These are phyloP conservation scores for Itoplectis maculator DNA, from an alignment of 2,888 invertebrate genomes.

Conservation along the genomic window DNA sequence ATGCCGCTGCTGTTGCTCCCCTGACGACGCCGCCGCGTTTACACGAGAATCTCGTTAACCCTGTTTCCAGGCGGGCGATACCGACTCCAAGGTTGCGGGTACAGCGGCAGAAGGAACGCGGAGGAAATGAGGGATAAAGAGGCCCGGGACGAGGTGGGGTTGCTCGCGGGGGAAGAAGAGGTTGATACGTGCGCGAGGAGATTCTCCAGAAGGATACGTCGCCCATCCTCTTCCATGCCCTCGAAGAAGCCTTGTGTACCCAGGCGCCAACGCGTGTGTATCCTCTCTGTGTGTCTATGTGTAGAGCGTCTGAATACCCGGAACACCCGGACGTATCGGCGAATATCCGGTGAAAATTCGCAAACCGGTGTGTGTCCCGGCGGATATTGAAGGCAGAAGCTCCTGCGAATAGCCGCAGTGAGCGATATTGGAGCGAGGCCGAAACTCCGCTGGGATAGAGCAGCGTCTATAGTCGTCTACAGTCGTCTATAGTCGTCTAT, in stretches of 20 bases:
- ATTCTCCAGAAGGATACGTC: conserved; percentile 20
- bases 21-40: conserved; percentile 50
- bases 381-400: conserved; percentile 23
- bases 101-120: conserved; percentile 20
- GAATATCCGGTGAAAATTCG: conserved; percentile 31
- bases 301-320: neutral
- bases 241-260: neutral
- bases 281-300: too few relatives aligned
- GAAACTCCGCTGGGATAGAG: neutral
- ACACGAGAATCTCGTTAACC: conserved; percentile 70
- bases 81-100: conserved; percentile 11
- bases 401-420: conserved; percentile 6
- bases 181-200: conserved; percentile 7
- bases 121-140: conserved; percentile 37
- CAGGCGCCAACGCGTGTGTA: neutral
- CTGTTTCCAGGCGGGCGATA: conserved; percentile 58
- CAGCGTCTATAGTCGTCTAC: too few relatives aligned
- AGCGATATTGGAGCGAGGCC: conserved; percentile 17
- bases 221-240: neutral
- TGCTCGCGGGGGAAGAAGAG: neutral
- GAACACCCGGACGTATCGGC: conserved; percentile 12
- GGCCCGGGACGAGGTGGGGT: neutral
- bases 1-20: conserved; percentile 6
- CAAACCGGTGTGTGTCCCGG: neutral
- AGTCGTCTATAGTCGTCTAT: too few relatives aligned